Evolutionary conservation across 2,113 vertebrate genomes (phyloP).

Genomic region (Sylvilagus bachmani): DNA sequence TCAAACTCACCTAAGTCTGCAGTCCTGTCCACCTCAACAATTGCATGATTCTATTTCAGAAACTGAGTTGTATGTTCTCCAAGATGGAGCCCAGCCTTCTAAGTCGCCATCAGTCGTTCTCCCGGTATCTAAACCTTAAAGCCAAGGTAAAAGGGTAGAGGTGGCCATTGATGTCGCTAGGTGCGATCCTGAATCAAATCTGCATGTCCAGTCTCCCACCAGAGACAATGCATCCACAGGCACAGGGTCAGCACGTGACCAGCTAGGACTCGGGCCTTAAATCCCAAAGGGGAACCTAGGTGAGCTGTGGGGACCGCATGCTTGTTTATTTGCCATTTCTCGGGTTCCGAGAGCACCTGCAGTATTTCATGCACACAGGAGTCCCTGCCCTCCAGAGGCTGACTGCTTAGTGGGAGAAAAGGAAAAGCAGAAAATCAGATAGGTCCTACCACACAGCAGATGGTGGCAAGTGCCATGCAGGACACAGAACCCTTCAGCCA

Average conservation of each 20-base stretch:
- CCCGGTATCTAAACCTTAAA: background rate
- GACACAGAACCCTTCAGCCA: accelerated
- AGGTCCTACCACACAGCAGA: background rate
- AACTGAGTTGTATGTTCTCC: constrained; percentile 27
- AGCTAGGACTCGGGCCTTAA: background rate
- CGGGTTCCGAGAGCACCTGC: background rate
- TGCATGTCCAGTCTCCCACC: background rate
- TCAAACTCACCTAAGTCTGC: background rate
- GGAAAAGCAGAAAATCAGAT: background rate
- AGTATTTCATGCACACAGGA: background rate
- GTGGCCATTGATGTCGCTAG: background rate
- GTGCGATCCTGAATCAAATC: background rate
- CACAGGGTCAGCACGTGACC: background rate
- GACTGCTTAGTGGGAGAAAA: background rate
- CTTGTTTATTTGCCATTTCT: background rate
- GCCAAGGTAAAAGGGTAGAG: background rate
- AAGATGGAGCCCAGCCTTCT: constrained; percentile 34
- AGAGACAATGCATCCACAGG: background rate
- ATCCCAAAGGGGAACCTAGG: background rate
- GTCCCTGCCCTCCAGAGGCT: background rate
- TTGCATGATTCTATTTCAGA: constrained; percentile 25
- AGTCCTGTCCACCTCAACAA: background rate
- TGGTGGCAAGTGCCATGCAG: background rate
- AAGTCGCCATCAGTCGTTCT: background rate
- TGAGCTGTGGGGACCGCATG: accelerated